These are phyloP conservation scores for Tenthredo mesomela DNA, from an alignment of 2,888 invertebrate genomes.

Conservation along the genomic window DNA sequence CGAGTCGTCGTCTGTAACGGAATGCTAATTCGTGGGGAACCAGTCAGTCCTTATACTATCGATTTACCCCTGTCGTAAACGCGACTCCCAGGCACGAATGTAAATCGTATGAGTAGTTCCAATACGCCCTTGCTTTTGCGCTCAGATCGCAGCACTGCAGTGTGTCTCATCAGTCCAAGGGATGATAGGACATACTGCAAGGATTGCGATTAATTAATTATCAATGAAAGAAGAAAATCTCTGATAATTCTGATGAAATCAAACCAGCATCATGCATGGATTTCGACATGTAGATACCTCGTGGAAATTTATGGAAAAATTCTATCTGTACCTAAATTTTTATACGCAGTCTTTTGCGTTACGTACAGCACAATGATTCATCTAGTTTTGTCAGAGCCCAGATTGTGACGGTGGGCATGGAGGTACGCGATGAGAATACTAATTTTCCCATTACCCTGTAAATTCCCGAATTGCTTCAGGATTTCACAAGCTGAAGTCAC, in stretches of 20 bases:
- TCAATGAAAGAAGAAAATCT: no score
- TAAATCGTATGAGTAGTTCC: not conserved
- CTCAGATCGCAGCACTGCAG: not conserved
- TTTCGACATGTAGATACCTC: no score
- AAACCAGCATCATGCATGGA: no score
- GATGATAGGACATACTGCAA: no score
- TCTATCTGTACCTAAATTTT: no score
- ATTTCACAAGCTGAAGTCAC: not conserved
- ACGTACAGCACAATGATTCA: slow-evolving; percentile 6
- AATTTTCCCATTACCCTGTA: slow-evolving; percentile 30
- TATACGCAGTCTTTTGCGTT: no score
- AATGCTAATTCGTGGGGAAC: slow-evolving; percentile 20
- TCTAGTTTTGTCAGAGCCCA: not conserved
- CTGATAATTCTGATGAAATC: no score
- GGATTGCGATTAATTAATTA: no score
- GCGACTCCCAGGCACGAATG: not conserved
- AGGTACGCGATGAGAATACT: slow-evolving; percentile 20
- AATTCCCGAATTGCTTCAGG: slow-evolving; percentile 17
- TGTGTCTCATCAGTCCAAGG: no score
- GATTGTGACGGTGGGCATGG: not conserved
- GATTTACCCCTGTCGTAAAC: not conserved
- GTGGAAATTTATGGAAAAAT: no score
- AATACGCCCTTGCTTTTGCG: not conserved
- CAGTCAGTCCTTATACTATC: slow-evolving; percentile 22
- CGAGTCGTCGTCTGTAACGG: not conserved